A percentile compares a stretch with the other conserved stretches of the same genome.
These are phyloP conservation scores for Campoplex nolae DNA, from an alignment of 2,888 invertebrate species.

Conservation along the genomic window DNA sequence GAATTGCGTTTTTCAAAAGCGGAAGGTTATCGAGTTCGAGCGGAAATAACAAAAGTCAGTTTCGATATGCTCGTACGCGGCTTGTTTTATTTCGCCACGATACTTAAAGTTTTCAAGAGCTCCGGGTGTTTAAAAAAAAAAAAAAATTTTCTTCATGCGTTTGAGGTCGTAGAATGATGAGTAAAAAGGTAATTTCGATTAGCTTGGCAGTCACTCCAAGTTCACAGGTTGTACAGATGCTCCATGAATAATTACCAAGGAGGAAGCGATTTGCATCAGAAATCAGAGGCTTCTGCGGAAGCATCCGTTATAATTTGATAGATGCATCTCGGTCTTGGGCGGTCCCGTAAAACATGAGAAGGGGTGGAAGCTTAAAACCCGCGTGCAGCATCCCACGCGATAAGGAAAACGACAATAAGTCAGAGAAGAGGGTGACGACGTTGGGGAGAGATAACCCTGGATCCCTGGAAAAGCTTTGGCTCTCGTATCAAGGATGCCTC, in stretches of 20 bases:
- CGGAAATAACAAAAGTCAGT: not conserved
- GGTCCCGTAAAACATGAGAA: not conserved
- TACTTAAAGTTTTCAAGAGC: not conserved
- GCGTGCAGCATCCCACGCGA: conserved; percentile 18
- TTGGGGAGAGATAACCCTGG: conserved; percentile 35
- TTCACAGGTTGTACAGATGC: not conserved
- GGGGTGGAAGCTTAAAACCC: not conserved
- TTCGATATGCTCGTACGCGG: not conserved
- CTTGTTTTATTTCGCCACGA: not conserved
- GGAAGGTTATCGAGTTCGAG: not conserved
- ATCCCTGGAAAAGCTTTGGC: conserved; percentile 12
- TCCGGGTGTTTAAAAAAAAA: not conserved
- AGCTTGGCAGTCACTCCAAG: not conserved
- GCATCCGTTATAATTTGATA: conserved; percentile 6
- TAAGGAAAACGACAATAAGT: conserved; percentile 53
- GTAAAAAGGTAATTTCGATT: not conserved
- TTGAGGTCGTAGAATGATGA: not conserved
- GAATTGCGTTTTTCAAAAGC: not conserved
- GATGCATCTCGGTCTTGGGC: not conserved
- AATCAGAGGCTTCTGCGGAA: too few relatives aligned
- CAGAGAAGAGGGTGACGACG: conserved; percentile 37
- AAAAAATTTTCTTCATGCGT: too few relatives aligned
- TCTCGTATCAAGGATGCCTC: not conserved
- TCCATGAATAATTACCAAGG: not conserved
- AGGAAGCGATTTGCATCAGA: not conserved